Conservation (phyloP, 1,140 invertebrate species). For the Helicoverpa zea region DNA sequence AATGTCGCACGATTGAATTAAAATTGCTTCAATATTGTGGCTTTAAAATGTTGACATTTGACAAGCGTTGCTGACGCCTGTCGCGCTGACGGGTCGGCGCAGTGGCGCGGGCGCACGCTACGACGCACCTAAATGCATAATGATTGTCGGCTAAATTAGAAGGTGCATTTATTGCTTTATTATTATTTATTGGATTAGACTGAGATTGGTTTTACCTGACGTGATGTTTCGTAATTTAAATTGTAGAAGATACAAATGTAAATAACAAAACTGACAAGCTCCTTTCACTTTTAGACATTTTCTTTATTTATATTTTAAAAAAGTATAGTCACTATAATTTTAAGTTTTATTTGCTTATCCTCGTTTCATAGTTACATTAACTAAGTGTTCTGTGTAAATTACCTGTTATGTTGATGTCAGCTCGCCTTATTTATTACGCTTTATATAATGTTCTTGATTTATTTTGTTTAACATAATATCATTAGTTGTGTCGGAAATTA, state of each 20-base stretch:
- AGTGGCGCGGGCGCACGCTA: constrained; percentile 25
- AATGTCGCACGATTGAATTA: constrained; percentile 82
- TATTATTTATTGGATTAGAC: constrained; percentile 5
- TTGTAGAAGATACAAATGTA: neutral
- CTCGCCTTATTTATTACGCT: constrained; percentile 23
- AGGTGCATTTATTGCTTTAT: constrained; percentile 16
- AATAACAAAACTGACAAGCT: neutral
- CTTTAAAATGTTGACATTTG: constrained; percentile 78
- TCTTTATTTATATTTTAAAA: neutral
- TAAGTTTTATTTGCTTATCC: constrained; percentile 36
- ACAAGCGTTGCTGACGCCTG: constrained; percentile 79
- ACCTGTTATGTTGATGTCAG: constrained; percentile 38
- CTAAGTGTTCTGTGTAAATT: constrained; percentile 34
- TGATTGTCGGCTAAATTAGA: constrained; percentile 32
- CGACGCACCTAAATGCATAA: constrained; percentile 36
- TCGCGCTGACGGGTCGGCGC: constrained; percentile 52
- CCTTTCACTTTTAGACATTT: neutral
- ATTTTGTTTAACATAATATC: constrained; percentile 12
- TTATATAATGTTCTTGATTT: constrained; percentile 31
- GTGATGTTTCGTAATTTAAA: neutral
- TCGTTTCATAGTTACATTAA: constrained; percentile 6
- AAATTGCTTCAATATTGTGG: constrained; percentile 79
- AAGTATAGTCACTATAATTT: constrained; percentile 4
- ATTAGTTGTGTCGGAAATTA: constrained; percentile 13
- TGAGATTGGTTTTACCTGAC: neutral